A percentile compares a stretch with the other conserved stretches of the same genome.
These are phyloP conservation scores for Drosophila jambulina DNA, from an alignment of 1,140 invertebrate species.

Conservation along the genomic window DNA sequence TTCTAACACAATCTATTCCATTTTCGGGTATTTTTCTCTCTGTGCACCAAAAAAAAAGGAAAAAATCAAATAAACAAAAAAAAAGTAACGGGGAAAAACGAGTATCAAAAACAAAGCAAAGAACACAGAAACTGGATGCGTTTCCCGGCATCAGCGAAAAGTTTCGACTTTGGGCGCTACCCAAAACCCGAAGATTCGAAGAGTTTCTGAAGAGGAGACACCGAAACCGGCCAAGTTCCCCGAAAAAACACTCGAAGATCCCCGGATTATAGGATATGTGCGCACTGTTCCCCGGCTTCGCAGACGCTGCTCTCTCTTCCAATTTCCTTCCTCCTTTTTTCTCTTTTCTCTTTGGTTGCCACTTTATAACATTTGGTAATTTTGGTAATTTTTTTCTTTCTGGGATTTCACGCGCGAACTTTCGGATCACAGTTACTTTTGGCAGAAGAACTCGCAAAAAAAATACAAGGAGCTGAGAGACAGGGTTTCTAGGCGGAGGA, in stretches of 20 bases:
- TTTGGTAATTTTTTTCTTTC: constrained; percentile 1
- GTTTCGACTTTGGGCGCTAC: constrained; percentile 25
- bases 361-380: constrained; percentile 20
- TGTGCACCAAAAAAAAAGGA: constrained; percentile 7
- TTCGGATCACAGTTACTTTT: constrained; percentile 24
- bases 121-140: constrained; percentile 43
- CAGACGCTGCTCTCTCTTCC: neutral
- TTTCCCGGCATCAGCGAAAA: constrained; percentile 50
- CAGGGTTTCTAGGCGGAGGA: neutral
- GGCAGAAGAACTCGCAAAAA: constrained; percentile 18
- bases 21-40: constrained; percentile 6
- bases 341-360: constrained; percentile 12
- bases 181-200: constrained; percentile 20
- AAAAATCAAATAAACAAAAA: neutral
- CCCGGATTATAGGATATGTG: constrained; percentile 14
- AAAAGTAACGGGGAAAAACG: constrained; percentile 6
- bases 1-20: neutral
- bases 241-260: constrained; percentile 26
- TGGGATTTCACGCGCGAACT: constrained; percentile 16
- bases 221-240: constrained; percentile 13
- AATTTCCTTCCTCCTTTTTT: constrained; percentile 1
- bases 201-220: constrained; percentile 18
- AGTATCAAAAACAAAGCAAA: constrained; percentile 29
- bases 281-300: constrained; percentile 7
- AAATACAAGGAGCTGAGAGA: constrained; percentile 7